Percentiles rank a stretch among this genome's conserved stretches.
phyloP scores from a whole-genome alignment of 2,797 vertebrate species.

The Chaenodraco wilsoni region DNA sequence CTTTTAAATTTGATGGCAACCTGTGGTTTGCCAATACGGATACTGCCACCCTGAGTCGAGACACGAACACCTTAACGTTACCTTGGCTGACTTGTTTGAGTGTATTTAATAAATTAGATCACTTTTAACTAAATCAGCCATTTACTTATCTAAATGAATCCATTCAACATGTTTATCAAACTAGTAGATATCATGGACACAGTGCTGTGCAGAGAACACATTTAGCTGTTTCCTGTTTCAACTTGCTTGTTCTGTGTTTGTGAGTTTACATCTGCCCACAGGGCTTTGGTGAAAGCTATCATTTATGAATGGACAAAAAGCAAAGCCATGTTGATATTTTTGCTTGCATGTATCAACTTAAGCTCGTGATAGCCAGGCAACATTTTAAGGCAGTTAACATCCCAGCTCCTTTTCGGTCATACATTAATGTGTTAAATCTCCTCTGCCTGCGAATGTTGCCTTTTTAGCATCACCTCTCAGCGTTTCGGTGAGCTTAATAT shows the following conservation, averaged over 20 bases:
- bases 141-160: not conserved
- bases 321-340: conserved; percentile 40
- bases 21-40: no score
- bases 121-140: not conserved
- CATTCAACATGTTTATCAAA: not conserved
- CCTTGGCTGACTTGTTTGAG: not conserved
- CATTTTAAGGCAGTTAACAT: conserved; percentile 43
- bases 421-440: not conserved
- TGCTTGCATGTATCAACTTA: conserved; percentile 25
- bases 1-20: no score
- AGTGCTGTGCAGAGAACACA: not conserved
- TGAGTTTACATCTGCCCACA: not conserved
- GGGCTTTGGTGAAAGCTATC: conserved; percentile 11
- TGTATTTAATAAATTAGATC: not conserved
- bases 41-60: no score
- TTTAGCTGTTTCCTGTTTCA: not conserved
- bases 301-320: conserved; percentile 45
- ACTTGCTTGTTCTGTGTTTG: not conserved
- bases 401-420: not conserved
- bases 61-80: not conserved
- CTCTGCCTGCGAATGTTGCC: conserved; percentile 51
- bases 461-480: conserved; percentile 15
- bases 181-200: not conserved
- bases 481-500: conserved; percentile 8
- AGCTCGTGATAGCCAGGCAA: conserved; percentile 32